A percentile compares a stretch with the other conserved stretches of the same genome.
phyloP scores from a whole-genome alignment of 2,797 vertebrate genomes.

The Zenarchopterus dispar region DNA sequence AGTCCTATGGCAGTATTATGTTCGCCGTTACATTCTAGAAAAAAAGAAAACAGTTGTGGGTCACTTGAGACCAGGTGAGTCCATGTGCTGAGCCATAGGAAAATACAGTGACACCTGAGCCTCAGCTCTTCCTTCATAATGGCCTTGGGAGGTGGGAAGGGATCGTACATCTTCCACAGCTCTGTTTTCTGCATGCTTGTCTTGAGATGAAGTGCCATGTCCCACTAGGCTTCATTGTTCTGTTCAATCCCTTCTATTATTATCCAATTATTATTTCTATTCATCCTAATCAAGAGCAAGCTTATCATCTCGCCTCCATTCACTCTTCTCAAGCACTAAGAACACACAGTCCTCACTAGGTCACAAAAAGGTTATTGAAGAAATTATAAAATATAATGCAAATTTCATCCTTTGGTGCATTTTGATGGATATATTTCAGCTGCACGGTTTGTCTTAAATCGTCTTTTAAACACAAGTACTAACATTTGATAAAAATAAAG shows the following conservation, averaged over 20 bases:
- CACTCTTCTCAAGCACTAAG: constrained; percentile 24
- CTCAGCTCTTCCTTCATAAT: constrained; percentile 70
- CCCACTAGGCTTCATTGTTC: constrained; percentile 56
- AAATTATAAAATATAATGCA: constrained; percentile 23
- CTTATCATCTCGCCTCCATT: constrained; percentile 43
- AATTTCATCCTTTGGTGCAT: constrained; percentile 15
- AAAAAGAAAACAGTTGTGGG: constrained; percentile 67
- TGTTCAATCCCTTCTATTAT: constrained; percentile 53
- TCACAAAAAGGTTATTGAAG: constrained; percentile 42
- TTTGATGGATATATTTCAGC: too few species aligned
- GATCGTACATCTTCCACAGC: constrained; percentile 44
- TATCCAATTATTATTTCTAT: constrained; percentile 68
- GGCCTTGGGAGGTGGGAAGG: constrained; percentile 69
- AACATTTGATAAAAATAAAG: neutral
- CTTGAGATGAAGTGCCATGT: constrained; percentile 67
- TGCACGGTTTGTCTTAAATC: neutral
- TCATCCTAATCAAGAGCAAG: constrained; percentile 59
- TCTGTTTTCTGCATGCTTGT: constrained; percentile 64
- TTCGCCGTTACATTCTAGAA: constrained; percentile 59
- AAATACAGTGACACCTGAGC: constrained; percentile 77
- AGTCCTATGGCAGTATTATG: neutral
- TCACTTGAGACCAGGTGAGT: constrained; percentile 71
- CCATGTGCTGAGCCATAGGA: constrained; percentile 68
- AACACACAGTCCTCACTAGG: constrained; percentile 35
- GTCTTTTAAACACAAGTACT: neutral